Base-by-base conservation (phyloP, 2,113 vertebrate species). In the Crocuta crocuta region DNA sequence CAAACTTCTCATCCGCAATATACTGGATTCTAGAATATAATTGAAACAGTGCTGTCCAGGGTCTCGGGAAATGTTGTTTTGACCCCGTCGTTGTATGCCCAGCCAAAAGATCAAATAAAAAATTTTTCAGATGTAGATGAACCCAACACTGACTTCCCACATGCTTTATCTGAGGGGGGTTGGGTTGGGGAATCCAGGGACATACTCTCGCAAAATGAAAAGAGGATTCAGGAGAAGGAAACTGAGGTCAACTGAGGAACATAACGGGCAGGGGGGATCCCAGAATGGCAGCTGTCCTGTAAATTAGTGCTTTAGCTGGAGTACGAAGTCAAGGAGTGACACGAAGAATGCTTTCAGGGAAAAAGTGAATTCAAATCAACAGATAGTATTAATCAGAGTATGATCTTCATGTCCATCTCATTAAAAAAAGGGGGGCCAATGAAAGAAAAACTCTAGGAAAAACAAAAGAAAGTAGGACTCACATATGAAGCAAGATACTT, bases 191-290 rank as follows among this genome's bases (percentile, higher is more conserved):
- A 76, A 12, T 21, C 73, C 33, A 91, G 91, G 58, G 55, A 55
- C 11, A 58, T 10, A 84, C 15, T 45, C 7, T 70, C 76, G 26
- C 23, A 89, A 95, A 89, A 58, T 50, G 16, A 53, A 80, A 96
- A 68, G 4, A 13, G 43, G 35, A 90, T 35, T 87, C 24, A 45
- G 45, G 45, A 50, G 92, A 96, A 96, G 68, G 31, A 61, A 91
- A 78, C 35, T 35, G 33, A 92, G 58, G 73, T 66, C 65, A 66
- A 43, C 26, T 50, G 48, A 89, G 12, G 21, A 10, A 5, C 8
- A 70, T 26, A 39, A 10, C 19, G 5, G 1, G n/a, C 24, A 2
- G 35, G 7, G 1, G 28, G 17, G 31, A 28, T 39, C 50, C 61
- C 63, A 83, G 61, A 33, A 48, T 21, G 39, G 35, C 1, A 39